Conservation (phyloP, 2,888 invertebrate species). For the Hydraecia micacea region DNA sequence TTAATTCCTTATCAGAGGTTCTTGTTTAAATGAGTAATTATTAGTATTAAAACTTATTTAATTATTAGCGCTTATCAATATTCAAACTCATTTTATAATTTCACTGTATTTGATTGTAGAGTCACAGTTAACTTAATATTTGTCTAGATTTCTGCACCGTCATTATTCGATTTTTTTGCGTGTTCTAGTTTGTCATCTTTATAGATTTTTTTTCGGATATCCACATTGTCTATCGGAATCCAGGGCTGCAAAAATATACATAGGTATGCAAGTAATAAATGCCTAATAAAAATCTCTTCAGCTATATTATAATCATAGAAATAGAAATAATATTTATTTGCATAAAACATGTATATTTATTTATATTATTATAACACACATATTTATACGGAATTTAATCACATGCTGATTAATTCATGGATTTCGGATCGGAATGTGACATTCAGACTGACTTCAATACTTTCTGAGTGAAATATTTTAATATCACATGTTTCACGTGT, state of each 20-base stretch:
- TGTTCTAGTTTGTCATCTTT: neutral
- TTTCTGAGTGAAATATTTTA: slow-evolving; percentile 20
- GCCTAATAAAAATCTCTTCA: neutral
- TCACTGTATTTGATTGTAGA: neutral
- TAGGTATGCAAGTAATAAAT: neutral
- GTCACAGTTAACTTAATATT: neutral
- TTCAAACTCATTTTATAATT: neutral
- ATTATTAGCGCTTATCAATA: neutral
- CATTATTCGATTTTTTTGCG: neutral
- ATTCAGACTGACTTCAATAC: slow-evolving; percentile 2
- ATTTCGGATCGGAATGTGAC: slow-evolving; percentile 17
- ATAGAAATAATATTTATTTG: too few species aligned
- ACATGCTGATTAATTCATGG: slow-evolving; percentile 18
- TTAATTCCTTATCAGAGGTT: slow-evolving; percentile 2
- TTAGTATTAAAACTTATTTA: slow-evolving; percentile 9
- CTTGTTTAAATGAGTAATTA: slow-evolving; percentile 3
- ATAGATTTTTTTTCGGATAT: neutral
- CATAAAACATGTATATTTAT: too few species aligned
- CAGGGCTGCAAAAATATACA: neutral
- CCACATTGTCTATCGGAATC: neutral
- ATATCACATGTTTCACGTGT: slow-evolving; percentile 14
- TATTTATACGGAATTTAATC: slow-evolving; percentile 13
- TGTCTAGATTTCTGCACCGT: neutral
- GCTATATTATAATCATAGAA: too few species aligned
- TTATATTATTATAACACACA: too few species aligned